These are phyloP conservation scores for Labeo calbasu DNA, from an alignment of 2,797 vertebrate species.

Conservation along the genomic window DNA sequence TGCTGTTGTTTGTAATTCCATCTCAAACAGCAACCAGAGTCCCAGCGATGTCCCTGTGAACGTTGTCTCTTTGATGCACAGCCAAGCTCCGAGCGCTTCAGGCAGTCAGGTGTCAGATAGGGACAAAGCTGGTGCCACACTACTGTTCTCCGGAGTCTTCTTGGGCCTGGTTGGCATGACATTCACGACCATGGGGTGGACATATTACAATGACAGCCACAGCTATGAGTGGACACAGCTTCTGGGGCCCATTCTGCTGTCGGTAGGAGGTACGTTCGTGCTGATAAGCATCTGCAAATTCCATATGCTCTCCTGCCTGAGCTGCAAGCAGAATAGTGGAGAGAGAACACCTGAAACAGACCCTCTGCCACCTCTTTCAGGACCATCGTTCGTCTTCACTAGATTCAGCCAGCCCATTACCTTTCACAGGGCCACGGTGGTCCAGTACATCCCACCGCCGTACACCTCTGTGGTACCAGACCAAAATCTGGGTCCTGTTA, in stretches of 20 bases:
- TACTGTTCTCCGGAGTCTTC: constrained; percentile 84
- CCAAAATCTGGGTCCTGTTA: not conserved
- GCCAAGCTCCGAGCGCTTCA: constrained; percentile 61
- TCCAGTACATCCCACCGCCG: constrained; percentile 78
- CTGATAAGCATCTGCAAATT: constrained; percentile 84
- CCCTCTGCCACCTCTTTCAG: constrained; percentile 50
- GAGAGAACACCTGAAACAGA: constrained; percentile 64
- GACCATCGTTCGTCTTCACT: constrained; percentile 80
- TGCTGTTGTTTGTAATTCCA: not conserved
- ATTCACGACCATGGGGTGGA: constrained; percentile 84
- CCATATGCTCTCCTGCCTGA: constrained; percentile 74
- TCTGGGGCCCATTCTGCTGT: constrained; percentile 84
- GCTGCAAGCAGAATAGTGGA: constrained; percentile 71
- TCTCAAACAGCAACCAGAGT: constrained; percentile 19
- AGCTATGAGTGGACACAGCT: constrained; percentile 82
- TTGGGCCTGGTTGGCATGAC: constrained; percentile 81
- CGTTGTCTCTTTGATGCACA: constrained; percentile 72
- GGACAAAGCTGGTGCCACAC: constrained; percentile 77
- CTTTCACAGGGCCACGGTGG: constrained; percentile 75
- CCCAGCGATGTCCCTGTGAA: constrained; percentile 72
- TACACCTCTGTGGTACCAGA: constrained; percentile 70
- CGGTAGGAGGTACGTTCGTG: constrained; percentile 81
- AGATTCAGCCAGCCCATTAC: constrained; percentile 80
- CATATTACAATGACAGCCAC: constrained; percentile 66
- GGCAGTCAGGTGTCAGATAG: constrained; percentile 75